phyloP scores from a whole-genome alignment of 2,888 invertebrate genomes.

The Oxyteleia sp. region DNA sequence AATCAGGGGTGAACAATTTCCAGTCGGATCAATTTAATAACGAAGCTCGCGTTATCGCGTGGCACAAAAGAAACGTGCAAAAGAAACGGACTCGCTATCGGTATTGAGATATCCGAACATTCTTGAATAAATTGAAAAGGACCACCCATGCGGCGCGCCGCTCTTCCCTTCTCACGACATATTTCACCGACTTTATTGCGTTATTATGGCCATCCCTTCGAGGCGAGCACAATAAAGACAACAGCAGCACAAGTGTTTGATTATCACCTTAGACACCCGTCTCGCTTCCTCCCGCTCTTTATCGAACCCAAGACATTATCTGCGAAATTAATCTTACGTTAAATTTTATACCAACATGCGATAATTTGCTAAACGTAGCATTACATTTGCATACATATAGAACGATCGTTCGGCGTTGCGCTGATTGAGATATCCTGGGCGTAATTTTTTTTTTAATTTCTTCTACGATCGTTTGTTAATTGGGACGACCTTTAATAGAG shows the following conservation, averaged over 20 bases:
- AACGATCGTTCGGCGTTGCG: conserved; percentile 4
- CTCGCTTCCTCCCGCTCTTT: conserved; percentile 10
- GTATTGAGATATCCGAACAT: conserved; percentile 62
- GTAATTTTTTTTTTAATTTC: background rate
- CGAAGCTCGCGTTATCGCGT: conserved; percentile 40
- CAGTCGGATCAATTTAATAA: conserved; percentile 38
- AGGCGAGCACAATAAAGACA: conserved; percentile 69
- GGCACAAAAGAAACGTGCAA: conserved; percentile 52
- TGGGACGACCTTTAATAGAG: background rate
- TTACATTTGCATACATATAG: conserved; percentile 39
- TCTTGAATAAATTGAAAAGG: conserved; percentile 69
- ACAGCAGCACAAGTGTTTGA: conserved; percentile 59
- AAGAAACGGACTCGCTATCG: conserved; percentile 57
- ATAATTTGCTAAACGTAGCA: conserved; percentile 41
- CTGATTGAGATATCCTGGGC: conserved; percentile 19
- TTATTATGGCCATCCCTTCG: conserved; percentile 72
- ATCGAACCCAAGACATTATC: conserved; percentile 1
- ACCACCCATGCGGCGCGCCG: conserved; percentile 64
- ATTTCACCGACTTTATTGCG: conserved; percentile 74
- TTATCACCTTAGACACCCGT: conserved; percentile 61
- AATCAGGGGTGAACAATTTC: conserved; percentile 28
- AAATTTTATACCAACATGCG: conserved; percentile 34
- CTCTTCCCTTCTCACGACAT: conserved; percentile 79
- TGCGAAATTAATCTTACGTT: conserved; percentile 21
- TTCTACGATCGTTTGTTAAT: background rate